Evolutionary conservation across 35 echinoderm and acorn worm genomes (phyloP).

Genomic region (Amphiura filiformis): DNA sequence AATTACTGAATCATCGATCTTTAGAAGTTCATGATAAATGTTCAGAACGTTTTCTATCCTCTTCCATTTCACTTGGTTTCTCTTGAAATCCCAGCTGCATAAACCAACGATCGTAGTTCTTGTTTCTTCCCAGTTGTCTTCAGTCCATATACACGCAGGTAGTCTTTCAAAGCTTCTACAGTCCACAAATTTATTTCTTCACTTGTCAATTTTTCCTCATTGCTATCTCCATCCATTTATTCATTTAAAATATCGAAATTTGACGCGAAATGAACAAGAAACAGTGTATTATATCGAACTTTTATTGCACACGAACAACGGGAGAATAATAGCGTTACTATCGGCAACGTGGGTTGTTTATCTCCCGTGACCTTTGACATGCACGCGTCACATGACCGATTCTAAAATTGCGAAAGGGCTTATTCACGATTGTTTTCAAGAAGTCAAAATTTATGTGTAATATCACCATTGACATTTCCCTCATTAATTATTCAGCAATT

Average conservation of each 20-base stretch:
- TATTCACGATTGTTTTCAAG: too few species aligned
- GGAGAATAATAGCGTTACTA: not conserved
- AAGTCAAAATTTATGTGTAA: too few species aligned
- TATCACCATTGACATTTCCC: too few species aligned
- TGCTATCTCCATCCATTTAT: not conserved
- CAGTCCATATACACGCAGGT: not conserved
- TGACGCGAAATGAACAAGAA: not conserved
- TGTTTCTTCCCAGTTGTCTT: slow-evolving; percentile 23
- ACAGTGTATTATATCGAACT: too few species aligned
- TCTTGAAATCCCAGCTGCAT: not conserved
- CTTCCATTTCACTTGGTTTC: not conserved
- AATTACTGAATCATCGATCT: not conserved
- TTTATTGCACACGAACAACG: not conserved
- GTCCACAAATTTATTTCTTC: slow-evolving; percentile 23
- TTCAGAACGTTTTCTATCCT: not conserved
- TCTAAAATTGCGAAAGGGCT: not conserved
- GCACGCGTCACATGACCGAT: not conserved
- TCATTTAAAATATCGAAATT: not conserved
- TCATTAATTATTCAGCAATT: too few species aligned
- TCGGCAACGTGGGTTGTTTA: not conserved
- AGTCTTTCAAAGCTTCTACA: slow-evolving; percentile 27
- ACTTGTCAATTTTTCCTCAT: not conserved
- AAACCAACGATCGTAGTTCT: slow-evolving; percentile 19
- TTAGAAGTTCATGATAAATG: not conserved
- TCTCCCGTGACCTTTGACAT: not conserved